Conservation (phyloP, 2,113 vertebrate genomes). For the Phalacrocorax pelagicus region DNA sequence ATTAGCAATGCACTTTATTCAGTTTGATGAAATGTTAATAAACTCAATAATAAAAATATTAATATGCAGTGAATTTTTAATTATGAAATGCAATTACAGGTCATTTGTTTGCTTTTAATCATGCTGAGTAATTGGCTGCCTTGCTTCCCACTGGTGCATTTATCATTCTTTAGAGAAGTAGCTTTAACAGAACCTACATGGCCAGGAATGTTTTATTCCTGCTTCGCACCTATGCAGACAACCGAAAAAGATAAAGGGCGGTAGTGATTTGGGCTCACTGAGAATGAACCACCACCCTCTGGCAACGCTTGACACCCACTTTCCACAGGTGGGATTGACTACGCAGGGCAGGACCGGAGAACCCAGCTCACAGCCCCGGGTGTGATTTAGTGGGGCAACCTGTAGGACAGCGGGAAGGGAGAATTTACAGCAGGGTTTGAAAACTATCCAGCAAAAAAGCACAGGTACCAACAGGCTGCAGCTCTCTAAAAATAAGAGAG, state of each 20-base stretch:
- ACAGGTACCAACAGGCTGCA: neutral
- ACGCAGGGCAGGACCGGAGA: neutral
- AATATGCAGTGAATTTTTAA: neutral
- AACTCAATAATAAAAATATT: neutral
- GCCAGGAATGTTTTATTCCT: neutral
- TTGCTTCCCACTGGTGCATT: neutral
- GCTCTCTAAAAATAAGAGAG: neutral
- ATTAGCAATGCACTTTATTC: neutral
- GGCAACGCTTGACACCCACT: neutral
- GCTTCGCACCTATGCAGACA: neutral
- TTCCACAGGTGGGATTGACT: neutral
- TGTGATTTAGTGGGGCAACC: neutral
- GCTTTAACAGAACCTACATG: neutral
- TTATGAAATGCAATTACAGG: neutral
- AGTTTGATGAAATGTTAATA: neutral
- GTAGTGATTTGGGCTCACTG: rapidly evolving
- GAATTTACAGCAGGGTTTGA: neutral
- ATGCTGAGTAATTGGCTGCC: neutral
- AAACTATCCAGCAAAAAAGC: neutral
- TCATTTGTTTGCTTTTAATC: conserved; percentile 2
- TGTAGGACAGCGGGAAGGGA: neutral
- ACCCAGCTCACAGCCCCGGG: neutral
- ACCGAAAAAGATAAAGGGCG: neutral
- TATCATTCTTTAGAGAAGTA: neutral
- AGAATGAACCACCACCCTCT: neutral